Percentiles rank a stretch among this genome's conserved stretches.
Evolutionary conservation across 2,888 invertebrate genomes (phyloP).

Genomic region (Slavum lentiscoides): DNA sequence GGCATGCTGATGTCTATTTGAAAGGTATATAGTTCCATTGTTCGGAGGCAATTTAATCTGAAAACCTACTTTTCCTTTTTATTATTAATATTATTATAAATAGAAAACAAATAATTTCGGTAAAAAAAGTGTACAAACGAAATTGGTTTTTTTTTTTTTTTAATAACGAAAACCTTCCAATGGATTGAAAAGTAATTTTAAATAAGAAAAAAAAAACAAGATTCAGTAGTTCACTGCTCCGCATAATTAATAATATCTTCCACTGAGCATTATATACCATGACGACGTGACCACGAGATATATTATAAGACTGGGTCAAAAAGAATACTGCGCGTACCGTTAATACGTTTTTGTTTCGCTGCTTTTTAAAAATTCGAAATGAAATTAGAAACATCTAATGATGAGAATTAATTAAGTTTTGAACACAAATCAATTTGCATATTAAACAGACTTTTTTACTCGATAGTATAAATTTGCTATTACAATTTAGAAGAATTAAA

Average conservation of each 20-base stretch:
- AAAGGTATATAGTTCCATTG: slow-evolving; percentile 36
- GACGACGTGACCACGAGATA: slow-evolving; percentile 44
- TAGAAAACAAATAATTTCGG: slow-evolving; percentile 45
- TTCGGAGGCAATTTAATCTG: slow-evolving; percentile 49
- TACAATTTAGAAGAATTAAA: not conserved
- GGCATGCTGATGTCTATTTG: slow-evolving; percentile 35
- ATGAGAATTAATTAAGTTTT: not conserved
- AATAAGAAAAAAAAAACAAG: slow-evolving; percentile 30
- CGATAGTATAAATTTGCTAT: not conserved
- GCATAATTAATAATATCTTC: slow-evolving; percentile 43
- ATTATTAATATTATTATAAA: slow-evolving; percentile 16
- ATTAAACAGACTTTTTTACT: not conserved
- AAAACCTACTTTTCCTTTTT: slow-evolving; percentile 52
- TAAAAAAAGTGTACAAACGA: slow-evolving; percentile 35
- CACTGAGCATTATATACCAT: slow-evolving; percentile 35
- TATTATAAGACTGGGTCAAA: slow-evolving; percentile 46
- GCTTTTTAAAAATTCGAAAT: slow-evolving; percentile 20
- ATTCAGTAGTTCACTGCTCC: slow-evolving; percentile 30
- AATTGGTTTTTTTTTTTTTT: slow-evolving; percentile 40
- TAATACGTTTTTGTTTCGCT: slow-evolving; percentile 31
- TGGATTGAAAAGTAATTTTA: slow-evolving; percentile 34
- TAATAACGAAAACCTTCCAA: slow-evolving; percentile 14
- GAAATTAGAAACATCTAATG: slow-evolving; percentile 3
- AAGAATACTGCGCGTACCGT: slow-evolving; percentile 39
- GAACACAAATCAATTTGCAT: not conserved